phyloP scores from a whole-genome alignment of 2,888 invertebrate species.

The Automeris io region DNA sequence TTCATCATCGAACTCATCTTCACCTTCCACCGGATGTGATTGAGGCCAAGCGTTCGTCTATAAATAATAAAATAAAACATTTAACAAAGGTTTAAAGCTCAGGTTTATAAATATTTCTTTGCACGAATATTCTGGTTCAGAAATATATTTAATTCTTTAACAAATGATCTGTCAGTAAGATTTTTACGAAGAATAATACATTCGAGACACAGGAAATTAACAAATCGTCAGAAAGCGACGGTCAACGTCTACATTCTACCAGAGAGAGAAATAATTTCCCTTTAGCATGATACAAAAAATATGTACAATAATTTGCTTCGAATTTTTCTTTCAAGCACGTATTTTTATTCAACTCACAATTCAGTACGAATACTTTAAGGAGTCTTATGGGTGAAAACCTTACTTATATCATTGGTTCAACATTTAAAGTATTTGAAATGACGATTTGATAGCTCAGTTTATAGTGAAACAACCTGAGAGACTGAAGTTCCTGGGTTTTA shows the following conservation, averaged over 20 bases:
- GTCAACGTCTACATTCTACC: neutral
- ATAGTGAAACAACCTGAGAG: too few species aligned
- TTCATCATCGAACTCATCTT: too few species aligned
- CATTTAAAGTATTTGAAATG: too few species aligned
- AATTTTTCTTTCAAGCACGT: neutral
- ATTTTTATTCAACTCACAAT: neutral
- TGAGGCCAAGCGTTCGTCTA: too few species aligned
- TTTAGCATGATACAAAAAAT: neutral
- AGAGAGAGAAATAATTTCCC: constrained; percentile 1
- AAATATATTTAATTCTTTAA: neutral
- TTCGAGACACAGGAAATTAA: constrained; percentile 1
- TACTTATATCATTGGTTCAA: too few species aligned
- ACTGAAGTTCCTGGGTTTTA: too few species aligned
- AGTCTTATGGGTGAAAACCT: too few species aligned
- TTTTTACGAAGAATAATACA: neutral
- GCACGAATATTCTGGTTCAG: neutral
- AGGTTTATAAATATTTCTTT: neutral
- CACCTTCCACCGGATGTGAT: too few species aligned
- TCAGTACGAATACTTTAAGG: too few species aligned
- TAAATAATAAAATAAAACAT: too few species aligned
- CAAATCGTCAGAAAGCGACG: neutral
- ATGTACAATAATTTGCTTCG: neutral
- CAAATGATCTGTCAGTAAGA: neutral
- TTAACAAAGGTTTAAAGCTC: too few species aligned
- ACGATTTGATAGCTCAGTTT: too few species aligned